Conservation (phyloP, 2,797 vertebrate genomes). For the Anas flavirostris region DNA sequence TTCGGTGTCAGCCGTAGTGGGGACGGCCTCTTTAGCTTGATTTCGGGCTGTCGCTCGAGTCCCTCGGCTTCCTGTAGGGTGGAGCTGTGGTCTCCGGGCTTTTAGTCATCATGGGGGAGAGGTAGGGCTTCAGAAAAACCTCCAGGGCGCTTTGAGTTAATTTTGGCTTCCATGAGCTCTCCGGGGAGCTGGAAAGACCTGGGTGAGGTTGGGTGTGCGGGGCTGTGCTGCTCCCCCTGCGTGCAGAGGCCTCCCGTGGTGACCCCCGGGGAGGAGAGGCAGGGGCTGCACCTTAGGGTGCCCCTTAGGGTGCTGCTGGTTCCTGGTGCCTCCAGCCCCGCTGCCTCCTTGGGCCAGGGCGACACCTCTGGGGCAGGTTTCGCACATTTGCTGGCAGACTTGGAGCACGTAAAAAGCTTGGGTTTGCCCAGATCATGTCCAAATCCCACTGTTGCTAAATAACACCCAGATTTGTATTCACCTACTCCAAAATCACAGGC, state of each 20-base stretch:
- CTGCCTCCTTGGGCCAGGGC: accelerated
- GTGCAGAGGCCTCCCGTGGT: neutral
- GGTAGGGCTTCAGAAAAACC: neutral
- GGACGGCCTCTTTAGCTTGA: accelerated
- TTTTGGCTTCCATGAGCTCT: neutral
- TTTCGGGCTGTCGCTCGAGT: neutral
- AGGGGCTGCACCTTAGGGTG: neutral
- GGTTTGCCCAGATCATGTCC: neutral
- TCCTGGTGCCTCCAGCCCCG: neutral
- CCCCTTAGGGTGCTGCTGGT: neutral
- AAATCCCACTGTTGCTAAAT: neutral
- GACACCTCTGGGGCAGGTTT: neutral
- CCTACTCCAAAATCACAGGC: neutral
- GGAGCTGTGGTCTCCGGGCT: neutral
- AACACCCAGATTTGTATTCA: neutral
- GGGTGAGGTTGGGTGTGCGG: neutral
- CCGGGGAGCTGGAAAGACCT: neutral
- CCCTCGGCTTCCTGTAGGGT: neutral
- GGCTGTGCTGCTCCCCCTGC: too few relatives aligned
- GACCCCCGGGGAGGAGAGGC: neutral
- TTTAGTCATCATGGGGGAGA: neutral
- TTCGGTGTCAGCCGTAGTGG: accelerated
- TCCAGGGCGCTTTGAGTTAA: accelerated
- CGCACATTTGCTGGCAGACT: neutral
- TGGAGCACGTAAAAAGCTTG: accelerated